Conservation (phyloP, 2,113 vertebrate genomes). For the Isichthys henryi region DNA sequence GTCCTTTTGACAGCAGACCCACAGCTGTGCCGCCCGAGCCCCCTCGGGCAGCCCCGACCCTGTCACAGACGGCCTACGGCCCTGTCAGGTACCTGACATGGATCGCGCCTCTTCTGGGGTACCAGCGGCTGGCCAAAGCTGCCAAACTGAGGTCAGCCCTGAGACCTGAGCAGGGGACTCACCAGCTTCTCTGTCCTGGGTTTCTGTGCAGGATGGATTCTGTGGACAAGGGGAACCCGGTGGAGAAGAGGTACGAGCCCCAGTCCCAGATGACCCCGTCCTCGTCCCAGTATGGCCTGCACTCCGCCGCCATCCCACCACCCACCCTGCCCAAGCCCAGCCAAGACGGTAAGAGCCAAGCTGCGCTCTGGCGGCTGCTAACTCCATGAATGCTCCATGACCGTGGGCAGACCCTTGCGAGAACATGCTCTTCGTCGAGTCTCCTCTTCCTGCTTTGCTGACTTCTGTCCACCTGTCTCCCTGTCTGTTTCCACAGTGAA, state of each 20-base stretch:
- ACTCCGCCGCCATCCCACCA: conserved; percentile 61
- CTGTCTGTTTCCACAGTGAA: conserved; percentile 44
- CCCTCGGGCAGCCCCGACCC: conserved; percentile 64
- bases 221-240: conserved; percentile 62
- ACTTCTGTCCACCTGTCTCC: not conserved
- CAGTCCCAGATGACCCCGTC: conserved; percentile 64
- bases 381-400: not conserved
- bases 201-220: conserved; percentile 64
- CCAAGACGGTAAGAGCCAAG: conserved; percentile 66
- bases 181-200: not conserved
- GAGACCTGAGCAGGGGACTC: not conserved
- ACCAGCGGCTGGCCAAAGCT: not conserved
- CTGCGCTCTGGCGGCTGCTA: not conserved
- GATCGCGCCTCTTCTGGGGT: not conserved
- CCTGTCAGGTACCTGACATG: conserved; percentile 66
- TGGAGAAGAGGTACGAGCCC: conserved; percentile 77
- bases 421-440: not conserved
- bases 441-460: not conserved
- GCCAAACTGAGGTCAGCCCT: not conserved
- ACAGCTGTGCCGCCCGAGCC: conserved; percentile 54
- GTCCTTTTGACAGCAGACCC: conserved; percentile 70
- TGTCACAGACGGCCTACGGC: conserved; percentile 66
- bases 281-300: conserved; percentile 58
- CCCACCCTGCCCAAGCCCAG: conserved; percentile 75
- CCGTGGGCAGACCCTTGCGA: not conserved